Conservation (phyloP, 2,797 vertebrate species). For the Paguma larvata region DNA sequence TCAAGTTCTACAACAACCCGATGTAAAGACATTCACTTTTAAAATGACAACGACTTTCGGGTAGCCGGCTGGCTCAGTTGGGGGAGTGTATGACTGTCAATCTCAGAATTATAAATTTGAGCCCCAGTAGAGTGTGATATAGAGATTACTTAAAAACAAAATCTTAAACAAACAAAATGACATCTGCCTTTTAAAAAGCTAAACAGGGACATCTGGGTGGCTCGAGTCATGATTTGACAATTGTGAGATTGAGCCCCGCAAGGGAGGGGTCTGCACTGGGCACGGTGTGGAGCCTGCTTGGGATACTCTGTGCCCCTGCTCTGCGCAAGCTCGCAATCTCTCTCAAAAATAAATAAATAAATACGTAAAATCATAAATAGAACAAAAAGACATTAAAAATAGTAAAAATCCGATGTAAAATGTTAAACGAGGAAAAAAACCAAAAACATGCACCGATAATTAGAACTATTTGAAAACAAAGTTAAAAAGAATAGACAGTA, state of each 20-base stretch:
- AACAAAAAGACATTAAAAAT: neutral
- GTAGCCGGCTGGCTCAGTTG: neutral
- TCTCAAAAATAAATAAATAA: neutral
- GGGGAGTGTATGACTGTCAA: neutral
- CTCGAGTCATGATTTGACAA: too few relatives aligned
- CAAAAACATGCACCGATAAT: neutral
- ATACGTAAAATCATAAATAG: neutral
- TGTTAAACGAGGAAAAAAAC: neutral
- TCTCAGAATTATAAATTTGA: neutral
- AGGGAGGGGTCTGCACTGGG: too few relatives aligned
- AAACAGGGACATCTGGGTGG: neutral
- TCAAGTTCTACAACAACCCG: neutral
- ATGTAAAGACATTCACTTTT: neutral
- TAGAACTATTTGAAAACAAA: neutral
- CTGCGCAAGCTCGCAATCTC: too few relatives aligned
- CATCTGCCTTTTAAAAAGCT: neutral
- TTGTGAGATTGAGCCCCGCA: too few relatives aligned
- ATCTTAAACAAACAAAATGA: neutral
- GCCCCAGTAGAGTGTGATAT: neutral
- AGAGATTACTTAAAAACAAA: neutral
- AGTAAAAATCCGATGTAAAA: neutral
- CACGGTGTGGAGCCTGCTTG: too few relatives aligned
- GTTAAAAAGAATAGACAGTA: neutral
- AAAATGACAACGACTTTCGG: neutral
- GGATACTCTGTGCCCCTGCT: too few relatives aligned